Evolutionary conservation across 2,888 invertebrate species (phyloP).

Genomic region (Platycheirus rosarum): DNA sequence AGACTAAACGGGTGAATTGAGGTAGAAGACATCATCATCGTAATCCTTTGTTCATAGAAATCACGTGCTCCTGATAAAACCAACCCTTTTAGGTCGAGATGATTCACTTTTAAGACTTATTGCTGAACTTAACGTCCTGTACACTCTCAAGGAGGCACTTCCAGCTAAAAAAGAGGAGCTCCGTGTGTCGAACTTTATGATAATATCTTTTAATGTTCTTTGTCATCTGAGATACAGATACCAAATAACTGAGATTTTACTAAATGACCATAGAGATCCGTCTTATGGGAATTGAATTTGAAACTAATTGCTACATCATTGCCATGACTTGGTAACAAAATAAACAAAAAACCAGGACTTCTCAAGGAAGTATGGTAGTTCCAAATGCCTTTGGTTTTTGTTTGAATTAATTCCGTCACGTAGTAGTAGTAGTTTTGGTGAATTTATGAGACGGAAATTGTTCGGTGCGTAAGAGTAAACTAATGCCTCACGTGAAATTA

Average conservation of each 20-base stretch:
- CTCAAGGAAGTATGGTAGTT: neutral
- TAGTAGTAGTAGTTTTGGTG: neutral
- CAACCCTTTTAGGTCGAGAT: neutral
- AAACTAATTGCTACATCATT: neutral
- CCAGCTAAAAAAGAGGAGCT: no score
- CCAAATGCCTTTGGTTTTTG: neutral
- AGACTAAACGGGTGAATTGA: conserved; percentile 36
- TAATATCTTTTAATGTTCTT: neutral
- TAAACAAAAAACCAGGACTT: neutral
- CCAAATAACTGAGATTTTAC: no score
- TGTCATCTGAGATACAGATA: neutral
- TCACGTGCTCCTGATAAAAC: conserved; percentile 28
- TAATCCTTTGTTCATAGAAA: conserved; percentile 2
- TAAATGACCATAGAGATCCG: neutral
- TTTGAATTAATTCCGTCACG: neutral
- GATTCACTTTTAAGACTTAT: conserved; percentile 16
- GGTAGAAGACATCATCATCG: conserved; percentile 32
- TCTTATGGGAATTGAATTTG: neutral
- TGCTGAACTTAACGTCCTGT: conserved; percentile 4
- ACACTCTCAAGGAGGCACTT: no score
- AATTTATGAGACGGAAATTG: neutral
- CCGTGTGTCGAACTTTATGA: conserved; percentile 6
- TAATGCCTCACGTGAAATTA: neutral
- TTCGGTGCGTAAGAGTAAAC: neutral
- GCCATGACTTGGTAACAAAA: neutral